A percentile compares a stretch with the other conserved stretches of the same genome.
Conservation (phyloP, 2,888 invertebrate genomes). For the Lasioglossum marginatum region DNA sequence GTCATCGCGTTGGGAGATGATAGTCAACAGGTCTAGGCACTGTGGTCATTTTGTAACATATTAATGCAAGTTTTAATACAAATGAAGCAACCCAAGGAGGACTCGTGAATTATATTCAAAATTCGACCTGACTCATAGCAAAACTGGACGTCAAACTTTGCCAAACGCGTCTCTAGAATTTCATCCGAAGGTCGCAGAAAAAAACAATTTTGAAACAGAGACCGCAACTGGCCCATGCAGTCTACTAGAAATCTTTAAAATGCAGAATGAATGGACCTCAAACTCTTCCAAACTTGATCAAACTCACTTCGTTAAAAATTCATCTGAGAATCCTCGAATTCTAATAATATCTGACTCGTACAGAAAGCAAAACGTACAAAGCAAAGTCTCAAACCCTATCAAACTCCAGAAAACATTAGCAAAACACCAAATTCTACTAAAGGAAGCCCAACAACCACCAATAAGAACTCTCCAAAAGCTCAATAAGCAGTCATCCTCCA, state of each 20-base stretch:
- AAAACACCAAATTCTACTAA: background rate
- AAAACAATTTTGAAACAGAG: too few relatives aligned
- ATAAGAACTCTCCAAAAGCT: background rate
- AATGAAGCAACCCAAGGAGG: background rate
- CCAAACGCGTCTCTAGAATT: background rate
- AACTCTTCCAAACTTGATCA: background rate
- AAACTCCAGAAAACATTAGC: background rate
- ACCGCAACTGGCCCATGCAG: too few relatives aligned
- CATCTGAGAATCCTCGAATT: background rate
- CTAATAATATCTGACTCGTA: background rate
- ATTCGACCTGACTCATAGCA: background rate
- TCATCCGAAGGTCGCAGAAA: background rate
- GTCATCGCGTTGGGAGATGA: background rate
- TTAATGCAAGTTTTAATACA: background rate
- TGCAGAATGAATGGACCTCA: too few relatives aligned
- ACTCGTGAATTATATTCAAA: background rate
- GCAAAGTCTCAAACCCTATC: background rate
- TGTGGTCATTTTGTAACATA: background rate
- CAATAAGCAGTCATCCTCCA: background rate
- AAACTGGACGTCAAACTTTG: background rate
- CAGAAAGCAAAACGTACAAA: too few relatives aligned
- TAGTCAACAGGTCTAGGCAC: background rate
- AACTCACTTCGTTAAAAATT: background rate
- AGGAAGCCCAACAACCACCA: background rate
- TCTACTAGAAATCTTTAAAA: too few relatives aligned